Evolutionary conservation across 64 coral and sea anemone species (phyloP), one percentile per base, ranked within the genome.

Genomic region (Cladopsammia gracilis): DNA sequence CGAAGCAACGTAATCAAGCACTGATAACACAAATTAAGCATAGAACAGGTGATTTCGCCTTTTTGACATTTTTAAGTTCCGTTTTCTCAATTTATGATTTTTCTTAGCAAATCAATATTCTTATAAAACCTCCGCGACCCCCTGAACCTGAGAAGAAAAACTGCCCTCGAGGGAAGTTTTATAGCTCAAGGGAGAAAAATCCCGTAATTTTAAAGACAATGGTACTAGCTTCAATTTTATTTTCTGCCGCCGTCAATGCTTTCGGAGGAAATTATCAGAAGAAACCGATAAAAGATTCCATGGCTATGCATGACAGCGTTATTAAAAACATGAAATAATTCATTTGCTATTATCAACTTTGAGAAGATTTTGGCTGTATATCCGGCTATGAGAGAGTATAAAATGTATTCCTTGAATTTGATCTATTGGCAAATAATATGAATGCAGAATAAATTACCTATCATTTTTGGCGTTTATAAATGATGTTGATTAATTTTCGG

Each of bases 301-400:
- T 69, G 24, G 5, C 6, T 3, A 26, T 45, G 4, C 44, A 50
- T 13, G 3, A 10, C 66, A 50, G 59, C 10, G n/a, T 26, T 5
- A 25, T 79, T 24, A 66, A 84, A 66, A 65, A 64, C 61, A 64
- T 64, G 13, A 64, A 15, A 64, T 64, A 20, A 64, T 77, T 77
- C 75, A 25, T 54, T 77, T 77, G 3, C n/a, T 24, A 57, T 77
- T 11, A 13, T 24, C 16, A 54, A 77, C n/a, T 0, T 4, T 25
- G 50, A 77, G 50, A 56, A 77, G 50, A 53, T 25, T 77, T 56
- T 25, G 48, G 46, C 10, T 46, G 20, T 53, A 54, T 25, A 25
- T 48, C 46, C 46, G 46, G 72, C 16, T 13, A 7, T 75, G 7
- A 34, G 34, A 34, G 34, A 34, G 34, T 2, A 34, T 57, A 57